Evolutionary conservation across 2,797 vertebrate species (phyloP).

Genomic region (Arctocebus calabarensis): DNA sequence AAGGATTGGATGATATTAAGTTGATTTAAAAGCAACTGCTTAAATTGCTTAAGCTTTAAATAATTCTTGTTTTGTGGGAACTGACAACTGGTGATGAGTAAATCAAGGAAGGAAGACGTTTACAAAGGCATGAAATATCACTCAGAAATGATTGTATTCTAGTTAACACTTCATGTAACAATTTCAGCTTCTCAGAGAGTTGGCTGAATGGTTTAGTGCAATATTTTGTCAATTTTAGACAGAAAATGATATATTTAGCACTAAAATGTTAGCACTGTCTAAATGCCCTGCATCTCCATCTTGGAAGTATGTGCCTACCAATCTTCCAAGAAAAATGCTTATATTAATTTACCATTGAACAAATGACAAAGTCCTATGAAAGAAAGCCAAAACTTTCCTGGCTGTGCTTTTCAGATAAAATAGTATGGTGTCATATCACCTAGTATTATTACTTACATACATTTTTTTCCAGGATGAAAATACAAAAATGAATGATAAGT

Average conservation of each 20-base stretch:
- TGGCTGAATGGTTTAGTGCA: too few relatives aligned
- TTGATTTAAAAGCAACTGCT: conserved; percentile 79
- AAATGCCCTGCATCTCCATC: not conserved
- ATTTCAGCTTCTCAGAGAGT: not conserved
- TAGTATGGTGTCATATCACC: not conserved
- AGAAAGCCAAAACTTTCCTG: not conserved
- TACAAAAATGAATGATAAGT: not conserved
- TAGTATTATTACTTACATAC: not conserved
- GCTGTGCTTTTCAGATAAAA: not conserved
- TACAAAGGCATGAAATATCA: not conserved
- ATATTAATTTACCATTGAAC: not conserved
- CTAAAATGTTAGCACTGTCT: not conserved
- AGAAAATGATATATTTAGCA: not conserved
- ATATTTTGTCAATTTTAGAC: not conserved
- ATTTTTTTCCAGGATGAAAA: not conserved
- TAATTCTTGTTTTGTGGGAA: conserved; percentile 33
- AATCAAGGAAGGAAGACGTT: conserved; percentile 17
- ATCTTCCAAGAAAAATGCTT: not conserved
- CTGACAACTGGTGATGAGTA: not conserved
- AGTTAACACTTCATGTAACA: not conserved
- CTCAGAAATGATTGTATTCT: not conserved
- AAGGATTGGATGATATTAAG: conserved; percentile 71
- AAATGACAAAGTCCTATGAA: not conserved
- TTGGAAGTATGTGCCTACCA: not conserved
- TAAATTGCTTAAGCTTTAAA: conserved; percentile 79